Evolutionary conservation across 2,797 vertebrate species (phyloP).

Genomic region (Limosa lapponica): DNA sequence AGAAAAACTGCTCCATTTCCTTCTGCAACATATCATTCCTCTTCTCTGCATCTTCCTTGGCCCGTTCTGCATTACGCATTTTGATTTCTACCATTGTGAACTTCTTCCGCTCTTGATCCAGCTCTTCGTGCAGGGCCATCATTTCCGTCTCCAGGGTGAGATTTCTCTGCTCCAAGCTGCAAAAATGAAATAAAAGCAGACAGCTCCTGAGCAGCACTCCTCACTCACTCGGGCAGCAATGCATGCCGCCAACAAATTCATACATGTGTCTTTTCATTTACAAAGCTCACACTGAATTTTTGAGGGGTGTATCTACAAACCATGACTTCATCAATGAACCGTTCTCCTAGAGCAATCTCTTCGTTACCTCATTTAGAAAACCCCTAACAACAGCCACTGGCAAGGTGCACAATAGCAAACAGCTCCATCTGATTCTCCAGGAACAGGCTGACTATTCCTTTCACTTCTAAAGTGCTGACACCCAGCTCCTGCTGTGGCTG

Average conservation of each 20-base stretch:
- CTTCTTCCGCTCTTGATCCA: slow-evolving; percentile 98
- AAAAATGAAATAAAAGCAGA: neutral
- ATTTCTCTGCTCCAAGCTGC: slow-evolving; percentile 94
- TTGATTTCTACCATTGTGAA: slow-evolving; percentile 99
- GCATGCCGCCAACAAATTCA: neutral
- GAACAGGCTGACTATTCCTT: neutral
- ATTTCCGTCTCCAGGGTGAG: slow-evolving; percentile 92
- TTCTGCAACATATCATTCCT: slow-evolving; percentile 97
- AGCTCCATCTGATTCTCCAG: neutral
- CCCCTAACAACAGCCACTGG: neutral
- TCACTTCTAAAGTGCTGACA: neutral
- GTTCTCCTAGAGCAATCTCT: neutral
- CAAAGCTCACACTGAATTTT: neutral
- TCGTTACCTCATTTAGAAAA: neutral
- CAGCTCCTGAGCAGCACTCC: neutral
- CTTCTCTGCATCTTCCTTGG: slow-evolving; percentile 96
- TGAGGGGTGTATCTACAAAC: neutral
- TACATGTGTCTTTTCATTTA: neutral
- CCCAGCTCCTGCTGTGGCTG: neutral
- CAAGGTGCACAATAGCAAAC: neutral
- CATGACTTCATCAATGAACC: neutral
- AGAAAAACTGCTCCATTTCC: slow-evolving; percentile 99
- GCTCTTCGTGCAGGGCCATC: slow-evolving; percentile 91
- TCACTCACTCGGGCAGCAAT: neutral
- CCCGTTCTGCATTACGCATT: slow-evolving; percentile 96